phyloP scores from a whole-genome alignment of 2,888 invertebrate species.

The Catocala nupta region DNA sequence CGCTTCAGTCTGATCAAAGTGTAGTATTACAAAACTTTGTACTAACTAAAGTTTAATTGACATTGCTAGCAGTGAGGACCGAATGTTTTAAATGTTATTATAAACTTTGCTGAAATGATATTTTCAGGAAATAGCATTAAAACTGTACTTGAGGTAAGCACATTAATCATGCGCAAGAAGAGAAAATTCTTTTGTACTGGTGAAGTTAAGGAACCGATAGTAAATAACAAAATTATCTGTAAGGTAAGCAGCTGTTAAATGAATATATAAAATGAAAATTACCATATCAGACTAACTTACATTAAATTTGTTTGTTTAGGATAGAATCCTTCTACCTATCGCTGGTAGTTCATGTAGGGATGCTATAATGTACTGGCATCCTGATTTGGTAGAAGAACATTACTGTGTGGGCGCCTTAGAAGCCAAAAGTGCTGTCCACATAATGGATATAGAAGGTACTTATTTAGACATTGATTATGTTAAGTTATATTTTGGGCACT shows the following conservation, averaged over 20 bases:
- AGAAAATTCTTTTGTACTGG: conserved; percentile 83
- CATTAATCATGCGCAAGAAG: conserved; percentile 81
- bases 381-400: conserved; percentile 81
- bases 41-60: too few species aligned
- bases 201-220: conserved; percentile 84
- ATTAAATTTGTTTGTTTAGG: conserved; percentile 53
- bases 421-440: conserved; percentile 75
- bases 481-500: too few species aligned
- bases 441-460: conserved; percentile 78
- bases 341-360: conserved; percentile 81
- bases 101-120: background rate
- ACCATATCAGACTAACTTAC: background rate
- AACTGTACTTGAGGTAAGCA: conserved; percentile 80
- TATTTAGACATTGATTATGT: background rate
- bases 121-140: conserved; percentile 79
- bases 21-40: too few species aligned
- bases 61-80: too few species aligned
- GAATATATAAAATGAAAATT: background rate
- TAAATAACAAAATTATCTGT: conserved; percentile 82
- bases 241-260: conserved; percentile 62
- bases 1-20: too few species aligned
- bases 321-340: conserved; percentile 79
- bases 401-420: conserved; percentile 83
- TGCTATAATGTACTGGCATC: conserved; percentile 85
- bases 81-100: too few species aligned